Percentiles rank a stretch among this genome's conserved stretches.
phyloP scores from a whole-genome alignment of 2,888 invertebrate species.

The Trimorus sp. region DNA sequence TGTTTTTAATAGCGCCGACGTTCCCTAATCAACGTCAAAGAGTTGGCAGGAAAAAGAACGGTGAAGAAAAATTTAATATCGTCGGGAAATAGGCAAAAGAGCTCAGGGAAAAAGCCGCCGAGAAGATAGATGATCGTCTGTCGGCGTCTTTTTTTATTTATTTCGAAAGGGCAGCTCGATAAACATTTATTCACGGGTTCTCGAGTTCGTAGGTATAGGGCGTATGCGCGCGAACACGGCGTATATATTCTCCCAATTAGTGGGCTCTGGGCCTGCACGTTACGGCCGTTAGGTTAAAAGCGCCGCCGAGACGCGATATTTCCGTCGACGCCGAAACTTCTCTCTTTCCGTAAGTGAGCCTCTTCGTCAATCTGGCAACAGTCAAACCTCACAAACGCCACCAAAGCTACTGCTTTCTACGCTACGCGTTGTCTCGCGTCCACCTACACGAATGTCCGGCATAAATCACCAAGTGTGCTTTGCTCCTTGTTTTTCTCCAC shows the following conservation, averaged over 20 bases:
- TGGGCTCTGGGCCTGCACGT: slow-evolving; percentile 74
- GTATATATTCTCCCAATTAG: slow-evolving; percentile 80
- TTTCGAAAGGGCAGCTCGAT: slow-evolving; percentile 72
- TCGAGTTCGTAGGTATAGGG: slow-evolving; percentile 67
- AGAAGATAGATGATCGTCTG: slow-evolving; percentile 74
- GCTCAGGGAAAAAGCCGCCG: slow-evolving; percentile 67
- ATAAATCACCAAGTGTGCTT: slow-evolving; percentile 62
- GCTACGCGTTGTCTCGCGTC: slow-evolving; percentile 52
- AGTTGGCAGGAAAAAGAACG: slow-evolving; percentile 25
- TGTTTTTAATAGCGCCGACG: not conserved
- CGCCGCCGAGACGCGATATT: slow-evolving; percentile 77
- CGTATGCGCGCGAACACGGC: slow-evolving; percentile 68
- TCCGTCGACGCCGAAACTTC: slow-evolving; percentile 78
- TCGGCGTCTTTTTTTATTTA: slow-evolving; percentile 61
- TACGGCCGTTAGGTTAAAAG: slow-evolving; percentile 76
- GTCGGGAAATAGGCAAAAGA: slow-evolving; percentile 56
- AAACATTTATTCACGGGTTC: slow-evolving; percentile 79
- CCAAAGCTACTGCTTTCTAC: slow-evolving; percentile 60
- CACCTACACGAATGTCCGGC: slow-evolving; percentile 65
- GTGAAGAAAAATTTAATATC: slow-evolving; percentile 52
- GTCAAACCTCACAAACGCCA: slow-evolving; percentile 64
- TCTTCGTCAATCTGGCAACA: slow-evolving; percentile 68
- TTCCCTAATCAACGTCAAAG: slow-evolving; percentile 45
- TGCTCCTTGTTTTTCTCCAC: slow-evolving; percentile 54
- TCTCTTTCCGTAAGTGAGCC: slow-evolving; percentile 65